phyloP scores from a whole-genome alignment of 2,888 invertebrate genomes.

The Crioceris asparagi region DNA sequence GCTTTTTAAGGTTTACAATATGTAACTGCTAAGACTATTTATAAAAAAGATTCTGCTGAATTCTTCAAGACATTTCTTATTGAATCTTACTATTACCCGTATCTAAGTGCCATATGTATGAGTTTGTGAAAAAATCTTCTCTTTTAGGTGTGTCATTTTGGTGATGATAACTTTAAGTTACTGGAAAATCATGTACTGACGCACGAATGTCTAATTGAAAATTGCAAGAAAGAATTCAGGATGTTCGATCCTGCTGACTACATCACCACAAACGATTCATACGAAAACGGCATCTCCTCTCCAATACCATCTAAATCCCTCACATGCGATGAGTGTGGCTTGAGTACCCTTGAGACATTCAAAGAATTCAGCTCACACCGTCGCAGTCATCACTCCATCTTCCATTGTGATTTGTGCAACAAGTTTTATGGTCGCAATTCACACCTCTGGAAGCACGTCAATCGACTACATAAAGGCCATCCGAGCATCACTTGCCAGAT shows the following conservation, averaged over 20 bases:
- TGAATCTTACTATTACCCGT: no score
- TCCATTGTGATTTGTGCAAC: constrained; percentile 49
- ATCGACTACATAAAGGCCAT: constrained; percentile 46
- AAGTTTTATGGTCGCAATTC: constrained; percentile 50
- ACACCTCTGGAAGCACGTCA: constrained; percentile 52
- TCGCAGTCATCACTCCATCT: constrained; percentile 42
- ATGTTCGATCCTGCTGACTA: constrained; percentile 41
- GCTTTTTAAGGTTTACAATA: no score
- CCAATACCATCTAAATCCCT: constrained; percentile 22
- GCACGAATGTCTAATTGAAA: constrained; percentile 42
- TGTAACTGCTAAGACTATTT: no score
- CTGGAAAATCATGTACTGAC: constrained; percentile 43
- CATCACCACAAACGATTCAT: constrained; percentile 35
- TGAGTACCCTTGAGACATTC: constrained; percentile 36
- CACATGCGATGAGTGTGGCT: constrained; percentile 26
- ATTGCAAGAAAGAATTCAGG: constrained; percentile 30
- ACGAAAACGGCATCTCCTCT: no score
- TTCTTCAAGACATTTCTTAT: no score
- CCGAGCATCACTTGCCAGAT: constrained; percentile 48
- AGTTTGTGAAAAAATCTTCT: no score
- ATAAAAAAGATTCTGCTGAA: no score
- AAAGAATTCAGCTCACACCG: constrained; percentile 45
- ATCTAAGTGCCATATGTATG: no score
- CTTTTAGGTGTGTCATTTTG: constrained; percentile 46
- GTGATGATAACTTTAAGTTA: constrained; percentile 45